Evolutionary conservation across 2,888 invertebrate species (phyloP).

Genomic region (Darwinula stevensoni): DNA sequence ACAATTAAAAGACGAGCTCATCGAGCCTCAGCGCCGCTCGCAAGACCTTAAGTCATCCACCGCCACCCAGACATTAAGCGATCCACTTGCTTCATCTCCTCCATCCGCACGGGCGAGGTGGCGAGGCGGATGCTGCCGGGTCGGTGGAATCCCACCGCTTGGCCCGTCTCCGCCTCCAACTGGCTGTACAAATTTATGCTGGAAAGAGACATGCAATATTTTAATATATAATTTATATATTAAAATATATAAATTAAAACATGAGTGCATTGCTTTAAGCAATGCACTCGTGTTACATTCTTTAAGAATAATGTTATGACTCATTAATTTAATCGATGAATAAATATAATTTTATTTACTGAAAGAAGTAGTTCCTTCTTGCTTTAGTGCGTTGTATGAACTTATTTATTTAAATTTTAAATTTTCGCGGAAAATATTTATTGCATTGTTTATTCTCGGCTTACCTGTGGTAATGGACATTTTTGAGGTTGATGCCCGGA

Average conservation of each 20-base stretch:
- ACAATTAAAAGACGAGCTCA: no score
- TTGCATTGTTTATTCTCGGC: not conserved
- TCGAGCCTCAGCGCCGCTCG: no score
- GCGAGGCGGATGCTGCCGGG: slow-evolving; percentile 18
- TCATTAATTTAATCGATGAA: no score
- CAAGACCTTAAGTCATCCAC: no score
- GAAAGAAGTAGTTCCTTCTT: no score
- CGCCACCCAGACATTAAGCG: no score
- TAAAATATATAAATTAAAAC: slow-evolving; percentile 1
- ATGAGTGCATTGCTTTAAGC: not conserved
- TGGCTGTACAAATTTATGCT: slow-evolving; percentile 16
- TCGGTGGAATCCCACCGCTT: slow-evolving; percentile 16
- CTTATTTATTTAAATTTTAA: no score
- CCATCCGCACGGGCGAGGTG: slow-evolving; percentile 14
- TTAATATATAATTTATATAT: no score
- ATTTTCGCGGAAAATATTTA: not conserved
- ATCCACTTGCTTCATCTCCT: slow-evolving; percentile 14
- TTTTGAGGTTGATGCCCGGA: slow-evolving; percentile 17
- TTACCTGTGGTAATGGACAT: slow-evolving; percentile 14
- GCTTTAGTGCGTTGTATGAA: no score
- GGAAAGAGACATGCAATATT: slow-evolving; percentile 8
- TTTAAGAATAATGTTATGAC: no score
- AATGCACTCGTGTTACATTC: no score
- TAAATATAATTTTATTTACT: no score
- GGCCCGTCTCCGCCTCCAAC: slow-evolving; percentile 17